Evolutionary conservation across 2,113 vertebrate genomes (phyloP), one percentile per base, ranked within the genome.

Genomic region (Lophura nycthemera): DNA sequence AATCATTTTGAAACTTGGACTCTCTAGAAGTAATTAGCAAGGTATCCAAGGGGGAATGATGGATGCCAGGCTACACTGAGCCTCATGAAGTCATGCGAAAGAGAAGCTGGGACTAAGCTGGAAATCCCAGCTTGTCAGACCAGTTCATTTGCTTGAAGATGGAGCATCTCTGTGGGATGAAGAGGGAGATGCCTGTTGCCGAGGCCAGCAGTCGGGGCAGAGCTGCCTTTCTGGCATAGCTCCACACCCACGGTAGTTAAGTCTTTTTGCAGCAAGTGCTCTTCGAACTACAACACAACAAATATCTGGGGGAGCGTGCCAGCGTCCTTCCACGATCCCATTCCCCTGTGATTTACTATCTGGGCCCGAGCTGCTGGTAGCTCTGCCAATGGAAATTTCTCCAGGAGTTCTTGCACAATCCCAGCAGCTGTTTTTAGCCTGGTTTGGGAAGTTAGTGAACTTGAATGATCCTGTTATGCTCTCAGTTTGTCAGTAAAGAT

Each of bases 371-470:
- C 89, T 87, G 50, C 19, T 84, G 96, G 89, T 86, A 59, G 86
- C 85, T 96, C 95, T 97, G 96, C 96, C 94, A 92, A 15, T 97
- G 97, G 98, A 98, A 97, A 97, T 92, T 97, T 97, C 95, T 97
- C 94, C 91, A 95, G 92, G 89, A 97, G 93, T 21, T 96, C 91
- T 98, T 98, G 93, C 95, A 95, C 95, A 98, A 98, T 94, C 96
- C 59, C 71, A 90, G 96, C 97, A 97, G 98, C 98, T 98, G 97
- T 98, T 97, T 98, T 97, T 97, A 98, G 97, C 97, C 32, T 48
- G 61, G 93, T 97, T 97, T 98, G 97, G 97, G 97, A 97, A 98
- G 97, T 97, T 83, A 97, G 96, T 97, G 98, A 98, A 97, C 98
- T 98, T 92, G 93, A 94, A 95, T 97, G 97, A 98, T 98, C 97